These are phyloP conservation scores for Marcusenius ussheri DNA, from an alignment of 2,113 vertebrate genomes.

Conservation along the genomic window DNA sequence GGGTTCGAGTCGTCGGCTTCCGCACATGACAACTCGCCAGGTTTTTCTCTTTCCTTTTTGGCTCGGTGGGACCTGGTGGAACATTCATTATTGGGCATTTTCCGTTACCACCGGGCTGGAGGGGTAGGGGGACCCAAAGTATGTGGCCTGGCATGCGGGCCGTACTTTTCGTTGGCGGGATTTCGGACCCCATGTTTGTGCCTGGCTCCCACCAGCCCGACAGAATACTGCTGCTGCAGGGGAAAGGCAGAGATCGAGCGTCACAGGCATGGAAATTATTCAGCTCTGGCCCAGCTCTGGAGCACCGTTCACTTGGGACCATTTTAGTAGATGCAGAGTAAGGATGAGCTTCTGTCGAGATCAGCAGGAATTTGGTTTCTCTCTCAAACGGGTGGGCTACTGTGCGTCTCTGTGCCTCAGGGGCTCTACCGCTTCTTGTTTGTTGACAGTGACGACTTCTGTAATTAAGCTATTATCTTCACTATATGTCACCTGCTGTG, in stretches of 20 bases:
- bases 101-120: not conserved
- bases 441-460: not conserved
- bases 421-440: not conserved
- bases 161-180: not conserved
- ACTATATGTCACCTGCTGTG: not conserved
- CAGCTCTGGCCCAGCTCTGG: not conserved
- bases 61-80: not conserved
- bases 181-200: not conserved
- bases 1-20: not conserved
- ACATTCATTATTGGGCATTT: not conserved
- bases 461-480: not conserved
- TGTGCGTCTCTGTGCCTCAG: not conserved
- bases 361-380: not conserved
- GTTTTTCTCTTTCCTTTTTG: not conserved
- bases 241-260: not conserved
- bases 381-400: not conserved
- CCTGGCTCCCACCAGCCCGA: not conserved
- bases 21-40: not conserved
- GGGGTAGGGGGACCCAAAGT: not conserved
- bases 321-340: not conserved
- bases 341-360: not conserved
- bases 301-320: not conserved
- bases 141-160: slow-evolving; percentile 2
- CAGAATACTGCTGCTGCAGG: not conserved
- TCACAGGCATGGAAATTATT: slow-evolving; percentile 9